Base-by-base conservation (phyloP, 2,797 vertebrate genomes). In the Cephalopachus bancanus region DNA sequence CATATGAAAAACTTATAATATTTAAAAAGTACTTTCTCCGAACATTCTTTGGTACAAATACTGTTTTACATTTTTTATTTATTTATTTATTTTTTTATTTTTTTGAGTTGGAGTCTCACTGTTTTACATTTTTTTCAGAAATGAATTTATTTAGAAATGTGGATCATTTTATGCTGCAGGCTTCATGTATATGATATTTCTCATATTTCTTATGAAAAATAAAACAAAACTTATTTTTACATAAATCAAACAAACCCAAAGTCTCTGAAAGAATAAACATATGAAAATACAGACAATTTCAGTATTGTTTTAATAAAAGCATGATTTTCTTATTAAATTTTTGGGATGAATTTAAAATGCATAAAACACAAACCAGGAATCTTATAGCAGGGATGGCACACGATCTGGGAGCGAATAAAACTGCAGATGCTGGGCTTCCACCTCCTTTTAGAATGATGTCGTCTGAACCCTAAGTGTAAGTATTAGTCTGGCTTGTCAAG, bases 251-350 rank as follows among this genome's bases (percentile, higher is more conserved):
- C n/a, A 69, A 93, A 95, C 51, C 89, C 74, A 51, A n/a, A 93
- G 15, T 83, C 22, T 81, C 69, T 90, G 20, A 78, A 91, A 89
- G 89, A 83, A 33, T 80, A 81, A 96, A 75, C 51, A 74, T 59
- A 51, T 71, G 30, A 59, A 76, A 95, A 60, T 44, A 64, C 37
- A 92, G 76, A 81, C 9, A 96, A 90, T 33, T 88, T 90, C 28
- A 93, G 53, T 90, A 64, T 74, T 91, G 81, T 90, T 96, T 96
- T 86, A 86, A 95, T 89, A 95, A 90, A 94, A 93, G 53, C 33
- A 88, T 91, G 26, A 37, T 93, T 97, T 96, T 96, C 85, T 89
- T 89, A 92, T 96, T 91, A 91, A 94, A 72, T n/a, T 87, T 96
- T 91, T 76, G n/a, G 75, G 60, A 84, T 93, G 60, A 19, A 83